phyloP scores from a whole-genome alignment of 1,140 invertebrate genomes.

The Neodiprion fabricii region DNA sequence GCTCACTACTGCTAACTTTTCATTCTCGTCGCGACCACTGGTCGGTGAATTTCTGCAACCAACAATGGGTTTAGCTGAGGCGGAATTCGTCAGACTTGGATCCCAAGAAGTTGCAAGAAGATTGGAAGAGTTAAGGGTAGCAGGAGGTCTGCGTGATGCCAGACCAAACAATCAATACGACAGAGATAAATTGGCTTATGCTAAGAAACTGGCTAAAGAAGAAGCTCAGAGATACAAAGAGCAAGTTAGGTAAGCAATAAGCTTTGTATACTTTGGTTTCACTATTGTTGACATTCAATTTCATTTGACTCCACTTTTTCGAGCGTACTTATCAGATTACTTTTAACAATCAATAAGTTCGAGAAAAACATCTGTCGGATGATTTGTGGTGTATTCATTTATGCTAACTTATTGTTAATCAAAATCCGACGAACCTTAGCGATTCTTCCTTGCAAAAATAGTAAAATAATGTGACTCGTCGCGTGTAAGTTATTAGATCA shows the following conservation, averaged over 20 bases:
- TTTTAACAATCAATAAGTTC: too few species aligned
- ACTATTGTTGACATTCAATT: too few species aligned
- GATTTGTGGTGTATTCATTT: too few species aligned
- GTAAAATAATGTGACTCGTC: too few species aligned
- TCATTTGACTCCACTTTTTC: neutral
- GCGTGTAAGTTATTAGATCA: too few species aligned
- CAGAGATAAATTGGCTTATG: constrained; percentile 67
- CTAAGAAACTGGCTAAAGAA: constrained; percentile 62
- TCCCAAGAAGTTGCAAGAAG: constrained; percentile 61
- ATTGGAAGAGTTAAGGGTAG: constrained; percentile 67
- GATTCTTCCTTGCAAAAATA: too few species aligned
- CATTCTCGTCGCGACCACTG: constrained; percentile 85
- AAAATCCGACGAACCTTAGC: too few species aligned
- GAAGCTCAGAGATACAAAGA: constrained; percentile 67
- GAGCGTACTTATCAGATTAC: too few species aligned
- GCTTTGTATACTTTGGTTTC: neutral
- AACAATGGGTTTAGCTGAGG: constrained; percentile 56
- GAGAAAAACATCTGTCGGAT: too few species aligned
- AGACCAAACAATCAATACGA: constrained; percentile 61
- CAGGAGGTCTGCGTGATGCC: constrained; percentile 51
- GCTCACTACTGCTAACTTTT: constrained; percentile 87
- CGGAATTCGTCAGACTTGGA: constrained; percentile 58
- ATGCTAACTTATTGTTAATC: too few species aligned
- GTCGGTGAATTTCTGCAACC: constrained; percentile 89
- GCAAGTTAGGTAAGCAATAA: constrained; percentile 59